Conservation (phyloP, 1,140 invertebrate species). For the Archivesica marissinica region DNA sequence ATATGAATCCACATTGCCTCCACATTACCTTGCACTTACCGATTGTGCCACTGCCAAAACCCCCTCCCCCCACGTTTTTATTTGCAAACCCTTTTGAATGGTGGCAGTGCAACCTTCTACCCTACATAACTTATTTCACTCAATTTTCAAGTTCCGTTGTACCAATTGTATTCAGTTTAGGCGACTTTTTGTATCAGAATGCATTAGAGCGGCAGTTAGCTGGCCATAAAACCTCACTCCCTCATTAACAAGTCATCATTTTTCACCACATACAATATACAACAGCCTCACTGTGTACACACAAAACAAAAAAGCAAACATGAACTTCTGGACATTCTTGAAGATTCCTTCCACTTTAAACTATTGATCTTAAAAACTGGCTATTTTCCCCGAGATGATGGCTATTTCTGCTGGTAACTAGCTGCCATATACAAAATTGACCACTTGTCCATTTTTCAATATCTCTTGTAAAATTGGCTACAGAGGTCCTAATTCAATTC, state of each 20-base stretch:
- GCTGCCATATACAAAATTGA: slow-evolving; percentile 55
- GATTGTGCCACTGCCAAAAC: no score
- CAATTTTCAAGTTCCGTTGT: no score
- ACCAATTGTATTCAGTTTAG: no score
- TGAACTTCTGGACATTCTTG: slow-evolving; percentile 2
- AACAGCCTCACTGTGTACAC: neutral
- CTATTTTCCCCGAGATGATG: slow-evolving; percentile 9
- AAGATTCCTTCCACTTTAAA: slow-evolving; percentile 33
- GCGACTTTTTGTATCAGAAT: neutral
- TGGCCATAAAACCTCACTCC: no score
- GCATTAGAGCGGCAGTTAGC: neutral
- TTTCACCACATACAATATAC: neutral
- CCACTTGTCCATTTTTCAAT: slow-evolving; percentile 62
- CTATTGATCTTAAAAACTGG: slow-evolving; percentile 44
- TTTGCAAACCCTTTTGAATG: no score
- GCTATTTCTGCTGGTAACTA: neutral
- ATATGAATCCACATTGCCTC: no score
- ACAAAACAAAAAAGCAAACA: neutral
- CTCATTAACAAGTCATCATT: neutral
- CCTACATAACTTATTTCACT: no score
- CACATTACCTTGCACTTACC: no score
- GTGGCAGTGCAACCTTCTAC: no score
- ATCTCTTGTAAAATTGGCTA: slow-evolving; percentile 58
- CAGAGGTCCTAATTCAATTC: slow-evolving; percentile 56
- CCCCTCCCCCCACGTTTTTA: no score